A percentile compares a stretch with the other conserved stretches of the same genome.
Evolutionary conservation across 1,140 invertebrate species (phyloP).

Genomic region (Drosophila subpulchrella): DNA sequence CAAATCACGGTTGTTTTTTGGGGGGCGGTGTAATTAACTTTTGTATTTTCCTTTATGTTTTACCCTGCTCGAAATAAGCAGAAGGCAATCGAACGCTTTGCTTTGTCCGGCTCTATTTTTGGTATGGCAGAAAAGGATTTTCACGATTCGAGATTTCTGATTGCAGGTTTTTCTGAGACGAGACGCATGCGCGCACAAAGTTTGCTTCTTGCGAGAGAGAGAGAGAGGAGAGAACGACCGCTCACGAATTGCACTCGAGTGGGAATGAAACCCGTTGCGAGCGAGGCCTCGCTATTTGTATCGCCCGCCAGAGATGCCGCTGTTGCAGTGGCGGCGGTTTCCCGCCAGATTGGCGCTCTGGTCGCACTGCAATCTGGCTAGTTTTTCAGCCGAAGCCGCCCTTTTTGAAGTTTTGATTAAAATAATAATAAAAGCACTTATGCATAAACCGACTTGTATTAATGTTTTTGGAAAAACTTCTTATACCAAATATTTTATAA

Average conservation of each 20-base stretch:
- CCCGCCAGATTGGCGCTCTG: background rate
- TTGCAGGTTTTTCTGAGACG: conserved; percentile 23
- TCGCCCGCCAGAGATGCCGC: conserved; percentile 11
- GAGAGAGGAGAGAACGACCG: conserved; percentile 53
- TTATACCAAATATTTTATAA: too few species aligned
- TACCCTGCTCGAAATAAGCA: conserved; percentile 14
- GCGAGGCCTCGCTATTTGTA: conserved; percentile 50
- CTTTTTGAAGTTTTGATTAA: too few species aligned
- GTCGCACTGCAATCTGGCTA: background rate
- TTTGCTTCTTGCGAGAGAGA: conserved; percentile 22
- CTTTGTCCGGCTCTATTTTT: conserved; percentile 52
- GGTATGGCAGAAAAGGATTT: conserved; percentile 50
- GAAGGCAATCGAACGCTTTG: conserved; percentile 17
- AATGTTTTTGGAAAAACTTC: too few species aligned
- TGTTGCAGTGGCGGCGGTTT: background rate
- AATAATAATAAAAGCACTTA: too few species aligned
- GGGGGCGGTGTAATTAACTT: conserved; percentile 38
- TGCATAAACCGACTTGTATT: too few species aligned
- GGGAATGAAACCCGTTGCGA: conserved; percentile 68
- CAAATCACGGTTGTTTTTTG: conserved; percentile 60
- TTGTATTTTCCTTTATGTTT: conserved; percentile 23
- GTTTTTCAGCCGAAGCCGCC: background rate
- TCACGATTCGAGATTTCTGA: conserved; percentile 38
- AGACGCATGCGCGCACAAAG: conserved; percentile 50
- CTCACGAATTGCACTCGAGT: conserved; percentile 67